phyloP scores from a whole-genome alignment of 2,888 invertebrate species.

The Eledona agricola region DNA sequence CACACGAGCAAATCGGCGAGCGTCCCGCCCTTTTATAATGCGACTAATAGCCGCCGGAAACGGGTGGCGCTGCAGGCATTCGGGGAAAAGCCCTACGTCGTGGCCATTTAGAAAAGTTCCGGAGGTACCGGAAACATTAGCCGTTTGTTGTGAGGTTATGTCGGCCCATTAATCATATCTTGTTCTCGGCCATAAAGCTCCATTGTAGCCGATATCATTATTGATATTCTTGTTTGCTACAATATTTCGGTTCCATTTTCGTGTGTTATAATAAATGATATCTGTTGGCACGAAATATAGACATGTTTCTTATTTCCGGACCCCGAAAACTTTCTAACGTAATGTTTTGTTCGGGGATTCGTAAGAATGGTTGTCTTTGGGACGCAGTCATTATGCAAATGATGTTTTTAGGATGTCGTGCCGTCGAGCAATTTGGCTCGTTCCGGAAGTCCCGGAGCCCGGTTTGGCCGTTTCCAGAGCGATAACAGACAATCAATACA shows the following conservation, averaged over 20 bases:
- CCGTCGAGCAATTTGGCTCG: conserved; percentile 17
- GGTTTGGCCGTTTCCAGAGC: conserved; percentile 17
- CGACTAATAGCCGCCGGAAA: conserved; percentile 61
- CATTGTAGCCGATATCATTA: conserved; percentile 59
- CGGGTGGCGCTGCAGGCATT: conserved; percentile 55
- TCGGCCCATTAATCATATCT: conserved; percentile 62
- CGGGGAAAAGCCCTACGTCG: conserved; percentile 33
- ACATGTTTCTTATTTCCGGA: conserved; percentile 51
- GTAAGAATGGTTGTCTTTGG: no score
- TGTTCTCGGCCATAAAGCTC: conserved; percentile 53
- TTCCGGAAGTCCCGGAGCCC: conserved; percentile 25
- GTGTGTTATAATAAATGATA: conserved; percentile 62
- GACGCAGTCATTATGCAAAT: conserved; percentile 26
- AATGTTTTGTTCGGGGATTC: no score
- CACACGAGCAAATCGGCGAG: conserved; percentile 58
- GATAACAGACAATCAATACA: conserved; percentile 36
- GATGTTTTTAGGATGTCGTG: conserved; percentile 22
- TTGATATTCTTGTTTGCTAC: conserved; percentile 63
- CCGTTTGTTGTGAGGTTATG: conserved; percentile 59
- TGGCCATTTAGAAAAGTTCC: conserved; percentile 62
- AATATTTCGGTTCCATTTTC: conserved; percentile 58
- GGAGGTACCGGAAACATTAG: conserved; percentile 62
- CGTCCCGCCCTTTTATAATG: conserved; percentile 61
- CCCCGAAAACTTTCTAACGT: no score
- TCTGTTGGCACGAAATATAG: conserved; percentile 58